Evolutionary conservation across 92 coral and sea anemone species (phyloP).

Genomic region (Anthopleura xanthogrammica): DNA sequence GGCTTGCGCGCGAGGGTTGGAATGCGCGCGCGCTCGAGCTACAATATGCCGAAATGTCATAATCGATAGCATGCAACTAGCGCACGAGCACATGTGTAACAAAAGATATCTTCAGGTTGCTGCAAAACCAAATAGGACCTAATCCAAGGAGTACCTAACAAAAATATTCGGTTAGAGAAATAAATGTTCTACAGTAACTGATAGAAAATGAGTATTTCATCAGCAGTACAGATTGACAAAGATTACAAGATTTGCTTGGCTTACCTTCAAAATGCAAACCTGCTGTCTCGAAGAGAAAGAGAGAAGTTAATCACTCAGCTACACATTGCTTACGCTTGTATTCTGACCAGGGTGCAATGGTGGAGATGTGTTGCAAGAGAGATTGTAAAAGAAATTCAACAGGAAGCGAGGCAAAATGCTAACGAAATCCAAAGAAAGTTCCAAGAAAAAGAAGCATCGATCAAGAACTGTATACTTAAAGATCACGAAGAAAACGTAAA

Average conservation of each 20-base stretch:
- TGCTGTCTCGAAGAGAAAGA: background rate
- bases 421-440: constrained; percentile 4
- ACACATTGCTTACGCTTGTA: constrained; percentile 14
- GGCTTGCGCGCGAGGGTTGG: no score
- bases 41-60: no score
- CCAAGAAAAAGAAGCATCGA: background rate
- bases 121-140: background rate
- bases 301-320: constrained; percentile 1
- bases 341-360: background rate
- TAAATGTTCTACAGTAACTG: background rate
- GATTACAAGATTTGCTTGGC: constrained; percentile 12
- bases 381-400: background rate
- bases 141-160: background rate
- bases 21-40: no score
- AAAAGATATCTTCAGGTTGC: no score
- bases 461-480: background rate
- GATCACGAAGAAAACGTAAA: constrained; percentile 10
- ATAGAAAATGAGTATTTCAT: background rate
- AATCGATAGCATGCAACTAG: no score
- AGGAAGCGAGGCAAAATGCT: background rate
- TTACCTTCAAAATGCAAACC: background rate
- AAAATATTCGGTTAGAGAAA: background rate
- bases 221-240: background rate
- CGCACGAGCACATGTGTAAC: no score
- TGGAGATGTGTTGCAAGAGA: constrained; percentile 3